Base-by-base conservation (phyloP, 1,140 invertebrate genomes). In the Scaptomyza montana region DNA sequence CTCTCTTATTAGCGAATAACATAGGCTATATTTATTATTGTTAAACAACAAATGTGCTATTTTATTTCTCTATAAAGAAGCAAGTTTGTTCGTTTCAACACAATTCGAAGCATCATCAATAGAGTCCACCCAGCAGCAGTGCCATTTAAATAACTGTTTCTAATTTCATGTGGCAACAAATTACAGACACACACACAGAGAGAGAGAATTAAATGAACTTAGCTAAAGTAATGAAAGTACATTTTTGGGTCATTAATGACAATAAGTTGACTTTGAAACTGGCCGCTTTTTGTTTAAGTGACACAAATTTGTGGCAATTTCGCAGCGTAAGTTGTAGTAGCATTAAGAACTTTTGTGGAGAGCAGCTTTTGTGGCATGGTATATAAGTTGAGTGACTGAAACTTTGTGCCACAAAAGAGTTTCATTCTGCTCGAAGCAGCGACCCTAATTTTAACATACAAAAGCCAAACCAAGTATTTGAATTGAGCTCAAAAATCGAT, bases 291-390 rank as follows among this genome's bases (percentile, higher is more conserved):
- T 55, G 53, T 39, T 36, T 7, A 16, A 54, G 13, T 33, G 51
- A 10, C 30, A 54, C 13, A 54, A 36, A 54, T 36, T 47, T 45
- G 57, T 21, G 46, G 30, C 46, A 25, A 9, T 19, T 16, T 36
- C 8, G 33, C 33, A 6, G 28, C 13, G 25, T 7, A 36, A 36
- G 33, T 36, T 36, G 33, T 36, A 36, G 53, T 2, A 55, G 10
- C 53, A 36, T 55, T 19, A 19, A 12, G 13, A 55, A 55, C 51
- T 54, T 54, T 54, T 51, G 25, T 33, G 12, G 3, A 30, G 25
- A 30, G 49, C 25, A 33, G n/a, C n/a, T 51, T 51, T 9, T 51
- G 30, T 36, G 53, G 16, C 53, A 19, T 36, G 56, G 5, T 33
- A 36, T 47, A 19, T 33, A 59, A 59, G 56, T 43, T 28, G 28